These are phyloP conservation scores for Chanos chanos DNA, from an alignment of 2,797 vertebrate species.

Conservation along the genomic window DNA sequence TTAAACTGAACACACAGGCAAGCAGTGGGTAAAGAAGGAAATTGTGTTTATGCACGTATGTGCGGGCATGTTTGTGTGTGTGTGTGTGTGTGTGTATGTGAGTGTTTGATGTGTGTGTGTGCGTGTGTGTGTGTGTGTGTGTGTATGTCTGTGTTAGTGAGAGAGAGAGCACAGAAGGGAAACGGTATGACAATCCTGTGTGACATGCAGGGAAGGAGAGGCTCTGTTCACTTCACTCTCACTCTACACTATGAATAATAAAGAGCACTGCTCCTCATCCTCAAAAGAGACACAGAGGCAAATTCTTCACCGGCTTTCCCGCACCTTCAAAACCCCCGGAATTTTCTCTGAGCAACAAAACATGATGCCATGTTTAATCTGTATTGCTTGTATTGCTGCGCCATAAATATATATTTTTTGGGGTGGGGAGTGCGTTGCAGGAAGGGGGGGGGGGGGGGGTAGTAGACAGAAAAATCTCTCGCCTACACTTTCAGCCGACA, in stretches of 20 bases:
- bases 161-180: conserved; percentile 4
- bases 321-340: conserved; percentile 10
- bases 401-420: conserved; percentile 25
- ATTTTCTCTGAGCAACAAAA: conserved; percentile 21
- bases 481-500: conserved; percentile 14
- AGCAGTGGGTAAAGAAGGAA: too few species aligned
- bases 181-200: neutral
- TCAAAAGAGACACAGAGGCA: conserved; percentile 4
- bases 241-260: conserved; percentile 30
- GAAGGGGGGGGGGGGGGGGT: too few species aligned
- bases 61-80: too few species aligned
- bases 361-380: conserved; percentile 30
- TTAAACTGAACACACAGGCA: too few species aligned
- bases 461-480: conserved; percentile 16
- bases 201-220: conserved; percentile 21
- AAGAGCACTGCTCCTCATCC: conserved; percentile 15
- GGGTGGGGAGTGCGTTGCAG: too few species aligned
- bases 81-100: too few species aligned
- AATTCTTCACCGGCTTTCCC: neutral
- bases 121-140: too few species aligned
- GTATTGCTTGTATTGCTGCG: conserved; percentile 20
- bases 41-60: too few species aligned
- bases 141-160: neutral
- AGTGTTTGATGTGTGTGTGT: too few species aligned
- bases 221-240: conserved; percentile 14